Base-by-base conservation (phyloP, 2,797 vertebrate species). In the Ptychadena robeensis region DNA sequence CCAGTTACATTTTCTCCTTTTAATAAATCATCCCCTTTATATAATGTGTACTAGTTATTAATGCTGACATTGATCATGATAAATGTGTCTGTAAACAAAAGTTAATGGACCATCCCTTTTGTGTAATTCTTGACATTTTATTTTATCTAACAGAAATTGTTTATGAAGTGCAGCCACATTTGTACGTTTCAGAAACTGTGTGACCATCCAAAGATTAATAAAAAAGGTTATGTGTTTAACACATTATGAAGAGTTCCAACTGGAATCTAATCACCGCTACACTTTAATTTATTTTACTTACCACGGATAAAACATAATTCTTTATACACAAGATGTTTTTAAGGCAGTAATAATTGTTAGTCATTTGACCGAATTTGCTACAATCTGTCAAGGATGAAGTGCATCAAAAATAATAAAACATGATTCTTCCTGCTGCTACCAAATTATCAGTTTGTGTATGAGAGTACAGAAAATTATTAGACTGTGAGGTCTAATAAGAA, bases 381-480 rank as follows among this genome's bases (percentile, higher is more conserved):
- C 57, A 63, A 25, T 9, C 57, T 75, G 73, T 76, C 35, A 76
- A 76, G 61, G 14, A 40, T 64, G 27, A 65, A 38, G 37, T 31
- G 9, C 61, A 40, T 76, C 31, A 76, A 44, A 65, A 22, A 76
- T 76, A 76, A 64, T 64, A 65, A 76, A 64, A 64, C 14, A 38
- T 38, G n/a, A 38, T 63, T 14, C 11, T 64, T 76, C 59, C 59
- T 64, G 73, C 73, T 64, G 25, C 14, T 64, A 38, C 59, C 59
- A 64, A 65, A 64, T 65, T 40, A 65, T 76, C 59, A 75, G 73
- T 38, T 64, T 40, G 34, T 74, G 53, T 48, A 61, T 27, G 25
- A 37, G 57, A 31, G 27, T 31, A 64, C 34, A 75, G 28, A 64
- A 44, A 64, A 64, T 40, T 18, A 44, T 27, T 76, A 35, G 57